phyloP scores from a whole-genome alignment of 2,888 invertebrate genomes.

The Tipula lateralis region DNA sequence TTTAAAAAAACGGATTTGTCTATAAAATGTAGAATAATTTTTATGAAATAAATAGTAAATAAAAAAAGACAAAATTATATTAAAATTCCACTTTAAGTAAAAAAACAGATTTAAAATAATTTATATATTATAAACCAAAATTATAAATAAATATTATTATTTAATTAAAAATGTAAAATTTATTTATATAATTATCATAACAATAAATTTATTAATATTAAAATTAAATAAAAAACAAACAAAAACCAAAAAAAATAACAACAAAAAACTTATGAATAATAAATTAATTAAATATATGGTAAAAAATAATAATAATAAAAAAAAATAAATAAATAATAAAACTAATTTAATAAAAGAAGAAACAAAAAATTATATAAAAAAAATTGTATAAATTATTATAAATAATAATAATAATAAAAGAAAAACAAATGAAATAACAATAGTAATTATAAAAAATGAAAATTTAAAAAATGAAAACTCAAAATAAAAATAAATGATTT shows the following conservation, averaged over 20 bases:
- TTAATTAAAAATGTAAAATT: not conserved
- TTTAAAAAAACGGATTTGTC: not conserved
- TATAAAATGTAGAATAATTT: not conserved
- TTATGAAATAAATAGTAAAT: not conserved
- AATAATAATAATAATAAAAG: not conserved
- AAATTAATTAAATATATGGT: not conserved
- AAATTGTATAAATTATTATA: constrained; percentile 9
- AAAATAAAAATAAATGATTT: not conserved
- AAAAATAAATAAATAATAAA: not conserved
- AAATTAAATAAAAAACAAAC: not conserved
- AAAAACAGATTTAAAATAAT: not conserved
- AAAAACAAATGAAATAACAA: not conserved
- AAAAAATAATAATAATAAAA: not conserved
- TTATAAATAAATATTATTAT: not conserved
- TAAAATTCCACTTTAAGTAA: not conserved
- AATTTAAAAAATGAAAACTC: not conserved
- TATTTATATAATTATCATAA: not conserved
- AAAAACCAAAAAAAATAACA: not conserved
- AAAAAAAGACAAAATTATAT: not conserved
- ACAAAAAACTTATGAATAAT: constrained; percentile 19
- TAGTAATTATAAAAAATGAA: not conserved
- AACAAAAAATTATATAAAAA: not conserved
- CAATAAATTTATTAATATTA: not conserved
- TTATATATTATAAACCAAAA: not conserved
- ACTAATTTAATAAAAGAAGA: not conserved